Conservation (phyloP, 2,113 vertebrate genomes). For the Tauraco erythrolophus region DNA sequence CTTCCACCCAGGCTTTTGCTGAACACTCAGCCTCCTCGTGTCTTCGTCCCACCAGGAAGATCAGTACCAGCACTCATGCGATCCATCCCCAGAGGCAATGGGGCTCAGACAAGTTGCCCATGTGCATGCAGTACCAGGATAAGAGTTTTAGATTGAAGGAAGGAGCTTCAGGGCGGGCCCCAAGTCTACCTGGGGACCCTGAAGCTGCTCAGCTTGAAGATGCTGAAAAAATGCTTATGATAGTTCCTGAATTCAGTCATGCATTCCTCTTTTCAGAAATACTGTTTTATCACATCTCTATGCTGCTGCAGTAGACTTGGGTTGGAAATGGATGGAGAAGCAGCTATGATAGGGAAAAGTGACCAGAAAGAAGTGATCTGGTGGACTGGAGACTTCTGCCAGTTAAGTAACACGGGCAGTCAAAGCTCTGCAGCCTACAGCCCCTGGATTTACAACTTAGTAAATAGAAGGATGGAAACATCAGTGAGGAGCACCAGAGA, state of each 20-base stretch:
- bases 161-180: neutral
- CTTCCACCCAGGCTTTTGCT: neutral
- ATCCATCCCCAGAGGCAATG: accelerated
- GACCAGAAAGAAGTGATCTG: neutral
- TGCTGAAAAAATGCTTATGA: neutral
- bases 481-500: neutral
- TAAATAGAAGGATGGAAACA: neutral
- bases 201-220: neutral
- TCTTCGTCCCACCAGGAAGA: neutral
- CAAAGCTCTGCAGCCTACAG: neutral
- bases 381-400: neutral
- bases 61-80: accelerated
- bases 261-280: neutral
- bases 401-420: neutral
- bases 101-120: neutral
- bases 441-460: neutral
- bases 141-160: neutral
- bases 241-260: neutral
- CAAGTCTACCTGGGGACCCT: neutral
- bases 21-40: neutral
- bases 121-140: neutral
- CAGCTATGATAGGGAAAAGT: neutral
- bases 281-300: neutral
- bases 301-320: neutral
- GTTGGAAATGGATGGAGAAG: neutral